Evolutionary conservation across 2,888 invertebrate species (phyloP).

Genomic region (Drosophila subsilvestris): DNA sequence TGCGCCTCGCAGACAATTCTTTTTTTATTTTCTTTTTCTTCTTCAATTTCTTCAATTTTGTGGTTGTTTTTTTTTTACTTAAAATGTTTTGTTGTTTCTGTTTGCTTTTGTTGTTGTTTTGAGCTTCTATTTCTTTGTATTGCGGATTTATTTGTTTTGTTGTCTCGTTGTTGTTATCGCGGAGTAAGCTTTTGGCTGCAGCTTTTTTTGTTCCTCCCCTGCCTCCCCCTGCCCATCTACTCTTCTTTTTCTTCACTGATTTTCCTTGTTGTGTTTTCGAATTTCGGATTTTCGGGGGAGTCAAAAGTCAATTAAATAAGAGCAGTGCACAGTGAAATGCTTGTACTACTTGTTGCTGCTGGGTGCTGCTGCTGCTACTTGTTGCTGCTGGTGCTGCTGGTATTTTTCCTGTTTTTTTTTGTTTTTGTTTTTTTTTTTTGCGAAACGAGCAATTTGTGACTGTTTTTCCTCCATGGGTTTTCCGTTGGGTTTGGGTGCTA

Average conservation of each 20-base stretch:
- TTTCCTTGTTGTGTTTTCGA: conserved; percentile 48
- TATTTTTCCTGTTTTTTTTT: conserved; percentile 18
- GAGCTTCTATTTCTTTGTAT: conserved; percentile 69
- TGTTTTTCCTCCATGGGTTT: conserved; percentile 24
- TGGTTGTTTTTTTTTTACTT: conserved; percentile 45
- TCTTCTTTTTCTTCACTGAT: conserved; percentile 18
- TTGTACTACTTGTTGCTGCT: conserved; percentile 62
- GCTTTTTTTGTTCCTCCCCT: conserved; percentile 11
- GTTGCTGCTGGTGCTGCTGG: conserved; percentile 33
- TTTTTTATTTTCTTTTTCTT: conserved; percentile 51
- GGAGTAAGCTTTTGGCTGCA: conserved; percentile 59
- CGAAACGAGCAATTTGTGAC: conserved; percentile 73
- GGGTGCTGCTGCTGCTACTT: conserved; percentile 21
- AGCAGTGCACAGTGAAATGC: conserved; percentile 75
- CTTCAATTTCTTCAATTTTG: conserved; percentile 26
- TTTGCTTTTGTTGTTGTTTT: conserved; percentile 56
- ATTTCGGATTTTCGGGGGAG: conserved; percentile 74
- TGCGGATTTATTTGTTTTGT: conserved; percentile 75
- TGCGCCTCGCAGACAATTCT: conserved; percentile 61
- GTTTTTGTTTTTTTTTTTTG: conserved; percentile 42
- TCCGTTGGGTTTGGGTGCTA: conserved; percentile 28
- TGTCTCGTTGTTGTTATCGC: conserved; percentile 74
- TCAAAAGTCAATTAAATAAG: conserved; percentile 83
- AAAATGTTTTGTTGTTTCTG: conserved; percentile 7
- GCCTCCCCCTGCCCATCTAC: background rate